phyloP scores from a whole-genome alignment of 2,797 vertebrate species.

The Bovichtus diacanthus region DNA sequence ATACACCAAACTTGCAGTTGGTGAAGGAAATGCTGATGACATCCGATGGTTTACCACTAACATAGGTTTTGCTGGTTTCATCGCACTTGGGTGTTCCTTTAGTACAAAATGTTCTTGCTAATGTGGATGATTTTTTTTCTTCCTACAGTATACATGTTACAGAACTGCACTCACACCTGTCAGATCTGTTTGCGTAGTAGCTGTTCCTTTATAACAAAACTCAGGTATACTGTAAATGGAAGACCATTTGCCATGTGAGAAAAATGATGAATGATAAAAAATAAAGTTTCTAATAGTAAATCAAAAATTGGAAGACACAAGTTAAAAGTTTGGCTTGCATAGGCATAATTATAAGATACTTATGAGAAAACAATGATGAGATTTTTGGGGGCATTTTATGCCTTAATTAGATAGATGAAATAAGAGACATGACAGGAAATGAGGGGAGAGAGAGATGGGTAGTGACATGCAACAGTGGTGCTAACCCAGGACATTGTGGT shows the following conservation, averaged over 20 bases:
- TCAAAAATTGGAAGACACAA: background rate
- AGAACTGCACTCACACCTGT: slow-evolving; percentile 4
- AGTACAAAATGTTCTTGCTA: slow-evolving; percentile 23
- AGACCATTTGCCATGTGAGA: background rate
- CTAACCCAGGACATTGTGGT: background rate
- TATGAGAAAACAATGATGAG: background rate
- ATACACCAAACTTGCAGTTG: background rate
- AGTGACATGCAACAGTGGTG: background rate
- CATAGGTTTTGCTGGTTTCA: slow-evolving; percentile 6
- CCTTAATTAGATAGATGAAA: background rate
- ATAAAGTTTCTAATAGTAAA: background rate
- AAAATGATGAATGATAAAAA: background rate
- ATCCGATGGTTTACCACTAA: background rate
- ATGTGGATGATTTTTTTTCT: background rate
- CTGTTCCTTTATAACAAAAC: slow-evolving; percentile 15
- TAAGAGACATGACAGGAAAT: background rate
- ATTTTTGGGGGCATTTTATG: background rate
- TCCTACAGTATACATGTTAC: slow-evolving; percentile 3
- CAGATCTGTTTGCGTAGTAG: slow-evolving; percentile 1
- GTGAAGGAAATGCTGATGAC: background rate
- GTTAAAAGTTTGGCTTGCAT: background rate
- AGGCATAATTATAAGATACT: background rate
- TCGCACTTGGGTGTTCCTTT: slow-evolving; percentile 25
- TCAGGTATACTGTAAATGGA: background rate
- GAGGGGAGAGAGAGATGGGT: background rate